These are phyloP conservation scores for Lydus trimaculatus DNA, from an alignment of 2,888 invertebrate species.

Conservation along the genomic window DNA sequence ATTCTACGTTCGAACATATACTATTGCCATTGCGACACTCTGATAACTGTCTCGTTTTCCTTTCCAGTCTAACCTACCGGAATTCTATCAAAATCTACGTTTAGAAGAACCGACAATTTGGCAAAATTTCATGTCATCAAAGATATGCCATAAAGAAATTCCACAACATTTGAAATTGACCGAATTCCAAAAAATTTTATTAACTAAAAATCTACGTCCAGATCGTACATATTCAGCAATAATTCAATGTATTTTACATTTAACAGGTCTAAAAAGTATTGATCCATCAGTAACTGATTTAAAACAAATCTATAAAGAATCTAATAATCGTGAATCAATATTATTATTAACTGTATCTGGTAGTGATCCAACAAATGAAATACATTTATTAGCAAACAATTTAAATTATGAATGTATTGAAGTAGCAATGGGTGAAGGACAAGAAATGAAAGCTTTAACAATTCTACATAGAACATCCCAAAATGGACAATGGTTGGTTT, in stretches of 20 bases:
- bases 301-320: slow-evolving; percentile 65
- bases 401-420: slow-evolving; percentile 20
- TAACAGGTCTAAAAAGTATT: slow-evolving; percentile 62
- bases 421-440: slow-evolving; percentile 83
- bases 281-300: slow-evolving; percentile 55
- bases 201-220: slow-evolving; percentile 82
- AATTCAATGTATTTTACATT: slow-evolving; percentile 71
- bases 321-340: slow-evolving; percentile 71
- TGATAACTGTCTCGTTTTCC: too few species aligned
- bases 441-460: slow-evolving; percentile 70
- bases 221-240: slow-evolving; percentile 83
- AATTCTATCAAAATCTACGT: slow-evolving; percentile 68
- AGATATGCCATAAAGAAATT: slow-evolving; percentile 70
- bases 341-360: slow-evolving; percentile 88
- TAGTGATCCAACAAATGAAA: slow-evolving; percentile 87
- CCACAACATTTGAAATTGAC: slow-evolving; percentile 68
- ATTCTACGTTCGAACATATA: too few species aligned
- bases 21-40: too few species aligned
- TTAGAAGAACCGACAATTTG: slow-evolving; percentile 72
- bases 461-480: slow-evolving; percentile 67
- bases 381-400: slow-evolving; percentile 70
- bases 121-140: slow-evolving; percentile 71
- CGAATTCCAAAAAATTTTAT: slow-evolving; percentile 81
- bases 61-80: slow-evolving; percentile 60
- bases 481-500: slow-evolving; percentile 77